Base-by-base conservation (phyloP, 2,113 vertebrate genomes). In the Hucho hucho region DNA sequence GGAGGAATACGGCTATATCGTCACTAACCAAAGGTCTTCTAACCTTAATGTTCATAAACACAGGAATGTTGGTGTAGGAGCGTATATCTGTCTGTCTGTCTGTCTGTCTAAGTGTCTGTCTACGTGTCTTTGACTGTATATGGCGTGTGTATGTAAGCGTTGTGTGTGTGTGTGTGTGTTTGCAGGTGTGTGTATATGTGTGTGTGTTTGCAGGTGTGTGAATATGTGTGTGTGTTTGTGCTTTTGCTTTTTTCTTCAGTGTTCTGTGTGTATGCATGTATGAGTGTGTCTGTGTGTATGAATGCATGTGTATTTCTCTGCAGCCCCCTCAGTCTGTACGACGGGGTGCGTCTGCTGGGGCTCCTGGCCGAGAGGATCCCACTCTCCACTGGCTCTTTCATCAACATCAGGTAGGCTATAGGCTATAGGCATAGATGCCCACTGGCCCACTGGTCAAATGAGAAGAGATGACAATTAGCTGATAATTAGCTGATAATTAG, bases 391-490 rank as follows among this genome's bases (percentile, higher is more conserved):
- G 86, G 89, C 88, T 93, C 92, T 80, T 93, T 97, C 89, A 93
- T 95, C 93, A 96, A 94, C 89, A 94, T 97, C 95, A 98, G 96
- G 95, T 95, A 92, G 74, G 84, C 25, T 22, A 14, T 95, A 92
- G 74, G 84, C 25, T 22, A 14, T 22, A 20, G 25, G 9, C 69
- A 53, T 53, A 53, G 16, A 53, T 4, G 49, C 49, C 49, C 49
- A 53, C 49, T 49, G 13, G 47, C 13, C 0, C 3, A 49, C 47
- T 53, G 49, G 4, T 14, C 49, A 14, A 53, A 53, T 53, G 49
- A 53, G 49, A 16, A 53, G 13, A 53, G 16, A 53, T 18, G 16
- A 53, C 4, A 53, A 18, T 53, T 16, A 53, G 16, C 16, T 53
- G 16, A n/a, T n/a, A n/a, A n/a, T n/a, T n/a, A n/a, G 16, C 12